Evolutionary conservation across 1,140 invertebrate genomes (phyloP).

Genomic region (Phenacoccus solenopsis): DNA sequence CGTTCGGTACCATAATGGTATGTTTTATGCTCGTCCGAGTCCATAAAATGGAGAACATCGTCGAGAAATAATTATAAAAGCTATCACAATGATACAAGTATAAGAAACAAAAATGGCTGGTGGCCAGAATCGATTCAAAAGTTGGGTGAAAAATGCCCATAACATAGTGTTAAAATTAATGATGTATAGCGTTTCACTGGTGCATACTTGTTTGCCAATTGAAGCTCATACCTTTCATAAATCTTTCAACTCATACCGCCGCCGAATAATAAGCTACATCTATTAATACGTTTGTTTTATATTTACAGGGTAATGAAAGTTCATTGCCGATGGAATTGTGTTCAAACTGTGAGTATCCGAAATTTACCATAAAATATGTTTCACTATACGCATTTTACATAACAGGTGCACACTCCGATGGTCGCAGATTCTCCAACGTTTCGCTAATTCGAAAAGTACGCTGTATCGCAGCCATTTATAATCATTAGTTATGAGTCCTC

Average conservation of each 20-base stretch:
- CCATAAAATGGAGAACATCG: not conserved
- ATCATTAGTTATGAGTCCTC: no score
- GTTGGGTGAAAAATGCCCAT: not conserved
- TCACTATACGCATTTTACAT: no score
- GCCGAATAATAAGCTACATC: not conserved
- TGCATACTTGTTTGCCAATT: not conserved
- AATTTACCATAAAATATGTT: no score
- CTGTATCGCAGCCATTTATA: no score
- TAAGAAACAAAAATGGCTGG: not conserved
- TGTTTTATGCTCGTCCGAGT: not conserved
- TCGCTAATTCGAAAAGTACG: no score
- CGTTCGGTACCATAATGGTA: not conserved
- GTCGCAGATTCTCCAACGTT: no score
- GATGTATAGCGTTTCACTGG: not conserved
- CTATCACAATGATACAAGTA: not conserved
- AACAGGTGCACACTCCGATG: no score
- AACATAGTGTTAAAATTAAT: not conserved
- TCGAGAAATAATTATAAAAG: no score
- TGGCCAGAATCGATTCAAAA: not conserved
- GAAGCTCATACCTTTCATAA: not conserved
- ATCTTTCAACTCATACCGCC: not conserved
- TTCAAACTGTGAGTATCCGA: not conserved
- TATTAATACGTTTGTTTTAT: not conserved
- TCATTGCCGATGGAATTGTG: slow-evolving; percentile 1
- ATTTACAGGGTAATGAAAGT: not conserved